Evolutionary conservation across 2,888 invertebrate genomes (phyloP).

Genomic region (Aleiodes leptofemur): DNA sequence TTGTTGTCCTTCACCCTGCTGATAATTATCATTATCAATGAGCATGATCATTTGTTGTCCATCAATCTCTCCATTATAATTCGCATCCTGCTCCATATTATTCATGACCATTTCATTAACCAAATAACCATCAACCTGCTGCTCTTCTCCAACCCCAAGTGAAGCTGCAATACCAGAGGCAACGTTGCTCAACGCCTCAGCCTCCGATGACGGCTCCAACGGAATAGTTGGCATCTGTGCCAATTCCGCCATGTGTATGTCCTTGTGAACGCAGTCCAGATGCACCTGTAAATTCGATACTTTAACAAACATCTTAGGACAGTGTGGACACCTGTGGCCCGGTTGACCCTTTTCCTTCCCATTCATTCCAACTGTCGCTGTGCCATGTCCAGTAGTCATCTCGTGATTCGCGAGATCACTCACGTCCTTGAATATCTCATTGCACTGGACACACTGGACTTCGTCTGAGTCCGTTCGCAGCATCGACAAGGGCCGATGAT

Average conservation of each 20-base stretch:
- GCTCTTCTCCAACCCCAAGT: slow-evolving; percentile 76
- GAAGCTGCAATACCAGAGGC: slow-evolving; percentile 79
- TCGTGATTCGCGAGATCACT: slow-evolving; percentile 68
- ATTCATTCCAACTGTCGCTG: slow-evolving; percentile 47
- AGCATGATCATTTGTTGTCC: slow-evolving; percentile 72
- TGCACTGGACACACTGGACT: slow-evolving; percentile 65
- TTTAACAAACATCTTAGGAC: slow-evolving; percentile 84
- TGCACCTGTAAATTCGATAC: slow-evolving; percentile 81
- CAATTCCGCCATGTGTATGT: slow-evolving; percentile 52
- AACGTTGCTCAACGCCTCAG: slow-evolving; percentile 78
- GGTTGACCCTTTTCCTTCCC: slow-evolving; percentile 61
- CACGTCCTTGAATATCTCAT: slow-evolving; percentile 63
- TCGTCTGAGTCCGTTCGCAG: slow-evolving; percentile 58
- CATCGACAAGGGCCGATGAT: slow-evolving; percentile 68
- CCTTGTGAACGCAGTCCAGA: slow-evolving; percentile 67
- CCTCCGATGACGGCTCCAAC: slow-evolving; percentile 77
- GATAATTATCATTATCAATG: slow-evolving; percentile 66
- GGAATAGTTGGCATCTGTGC: slow-evolving; percentile 58
- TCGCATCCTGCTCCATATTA: slow-evolving; percentile 56
- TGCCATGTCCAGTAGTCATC: slow-evolving; percentile 66
- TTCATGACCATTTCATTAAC: slow-evolving; percentile 60
- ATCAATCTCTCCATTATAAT: slow-evolving; percentile 71
- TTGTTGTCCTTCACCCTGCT: slow-evolving; percentile 53
- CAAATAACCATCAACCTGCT: slow-evolving; percentile 65
- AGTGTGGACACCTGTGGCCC: slow-evolving; percentile 82